Evolutionary conservation across 2,797 vertebrate genomes (phyloP), one percentile per base, ranked within the genome.

Genomic region (Centropyge bicolor): DNA sequence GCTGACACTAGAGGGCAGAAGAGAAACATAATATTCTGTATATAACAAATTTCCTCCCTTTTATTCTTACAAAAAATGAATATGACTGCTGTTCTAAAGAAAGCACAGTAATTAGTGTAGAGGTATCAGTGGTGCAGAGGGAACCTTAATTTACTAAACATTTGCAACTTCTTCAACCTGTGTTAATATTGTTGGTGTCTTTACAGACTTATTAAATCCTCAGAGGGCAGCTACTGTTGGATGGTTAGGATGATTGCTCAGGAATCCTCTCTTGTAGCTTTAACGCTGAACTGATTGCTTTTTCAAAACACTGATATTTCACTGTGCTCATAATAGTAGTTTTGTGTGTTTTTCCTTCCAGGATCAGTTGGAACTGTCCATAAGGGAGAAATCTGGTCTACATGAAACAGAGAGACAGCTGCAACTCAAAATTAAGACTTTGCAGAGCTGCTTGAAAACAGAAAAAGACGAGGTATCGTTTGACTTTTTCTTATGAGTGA

Each of bases 381-480:
- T 96, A 80, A 96, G 98, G 82, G 98, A 99, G 92, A 96, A 97
- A 88, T 95, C 95, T 5, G 96, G 97, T 51, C 95, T 98, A 54
- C 97, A 97, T 52, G 98, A 99, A 91, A 96, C 95, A 11, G 98
- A 99, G 82, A 94, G 98, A 77, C 98, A 99, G 86, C 92, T 98
- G 3, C 98, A 97, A 48, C 96, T 96, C 84, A 99, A 98, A 93
- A 97, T 98, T 64, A 96, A 97, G 89, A 98, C 95, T 82, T 91
- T 99, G 80, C 97, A 98, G 86, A 97, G 96, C 89, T 96, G 97
- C 83, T 95, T 99, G 76, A 99, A 98, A 94, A 98, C 96, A 41
- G 98, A 99, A 84, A 99, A 99, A 86, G 97, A 99, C 68, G 98
- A 99, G 96, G 98, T 98, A 90, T 90, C 40, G 12, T 20, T 41